A percentile compares a stretch with the other conserved stretches of the same genome.
phyloP scores from a whole-genome alignment of 2,113 vertebrate species.

The Harpagus bidentatus region DNA sequence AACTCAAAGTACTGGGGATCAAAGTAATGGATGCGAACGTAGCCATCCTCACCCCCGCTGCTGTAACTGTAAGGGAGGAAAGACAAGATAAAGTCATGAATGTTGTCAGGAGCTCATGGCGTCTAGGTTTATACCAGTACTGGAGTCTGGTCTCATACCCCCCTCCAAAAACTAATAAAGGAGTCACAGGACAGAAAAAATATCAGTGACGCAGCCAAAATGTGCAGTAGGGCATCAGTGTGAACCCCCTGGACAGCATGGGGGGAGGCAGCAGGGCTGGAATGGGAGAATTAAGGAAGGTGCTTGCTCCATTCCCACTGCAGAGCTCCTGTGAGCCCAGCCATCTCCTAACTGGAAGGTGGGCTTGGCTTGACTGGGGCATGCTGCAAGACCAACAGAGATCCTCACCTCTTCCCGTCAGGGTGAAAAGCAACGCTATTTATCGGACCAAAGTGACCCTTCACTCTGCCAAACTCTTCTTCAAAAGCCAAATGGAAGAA shows the following conservation, averaged over 20 bases:
- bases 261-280: neutral
- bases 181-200: too few species aligned
- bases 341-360: accelerated
- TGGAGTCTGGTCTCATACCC: accelerated
- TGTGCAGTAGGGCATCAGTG: accelerated
- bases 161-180: neutral
- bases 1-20: constrained; percentile 98
- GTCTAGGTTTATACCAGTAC: neutral
- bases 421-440: constrained; percentile 98
- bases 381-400: accelerated
- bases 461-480: constrained; percentile 97
- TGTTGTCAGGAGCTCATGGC: neutral
- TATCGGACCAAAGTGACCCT: constrained; percentile 97
- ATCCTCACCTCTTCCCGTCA: constrained; percentile 90
- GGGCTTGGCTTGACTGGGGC: neutral
- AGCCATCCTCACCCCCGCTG: constrained; percentile 96
- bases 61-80: constrained; percentile 82
- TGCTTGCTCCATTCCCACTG: neutral
- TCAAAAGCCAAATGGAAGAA: constrained; percentile 97
- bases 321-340: accelerated
- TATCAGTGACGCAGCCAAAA: accelerated
- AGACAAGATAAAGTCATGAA: neutral
- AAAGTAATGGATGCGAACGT: constrained; percentile 95
- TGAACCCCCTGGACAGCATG: accelerated
- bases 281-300: neutral